Evolutionary conservation across 2,888 invertebrate species (phyloP), one percentile per base, ranked within the genome.

Genomic region (Synergus umbraculus): DNA sequence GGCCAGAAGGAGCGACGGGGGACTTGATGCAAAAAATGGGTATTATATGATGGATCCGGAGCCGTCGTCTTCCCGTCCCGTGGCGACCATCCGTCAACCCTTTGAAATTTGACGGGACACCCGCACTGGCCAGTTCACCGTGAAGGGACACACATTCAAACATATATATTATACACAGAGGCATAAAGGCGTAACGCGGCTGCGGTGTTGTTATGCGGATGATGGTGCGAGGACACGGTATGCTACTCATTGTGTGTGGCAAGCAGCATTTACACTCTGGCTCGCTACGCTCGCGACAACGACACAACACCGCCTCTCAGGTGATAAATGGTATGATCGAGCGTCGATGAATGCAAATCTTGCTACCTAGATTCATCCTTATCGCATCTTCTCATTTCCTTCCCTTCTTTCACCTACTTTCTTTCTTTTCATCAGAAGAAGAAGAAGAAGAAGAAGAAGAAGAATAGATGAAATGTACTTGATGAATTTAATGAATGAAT

Each of bases 41-140:
- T 86, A 90, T 90, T 90, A 91, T 87, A 90, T 90, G 90, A 91
- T 91, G 89, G 89, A 90, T 90, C 86, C 87, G 81, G 84, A 87
- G 82, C 86, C 87, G 88, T 89, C 89, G 88, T 88, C 89, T 89
- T 88, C 86, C 85, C 86, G 89, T 91, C 91, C 91, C 90, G 89
- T 85, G 87, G 90, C 90, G 91, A 89, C 90, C 89, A 91, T 91
- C 88, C 90, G 91, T 91, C 90, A 90, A 89, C 87, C 87, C 89
- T 90, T 90, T 90, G 86, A 89, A 88, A 89, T 86, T 88, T 89
- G 90, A 90, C 89, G 87, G 87, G 87, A 83, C 86, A 85, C 84
- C 83, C 83, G 84, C 79, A 66, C 79, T 54, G 46, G 12, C 76
- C 46, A 49, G 44, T 41, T 22, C 22, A 69, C 58, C 41, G 9